Conservation (phyloP, 2,797 vertebrate species). For the Notolepis coatsorum region DNA sequence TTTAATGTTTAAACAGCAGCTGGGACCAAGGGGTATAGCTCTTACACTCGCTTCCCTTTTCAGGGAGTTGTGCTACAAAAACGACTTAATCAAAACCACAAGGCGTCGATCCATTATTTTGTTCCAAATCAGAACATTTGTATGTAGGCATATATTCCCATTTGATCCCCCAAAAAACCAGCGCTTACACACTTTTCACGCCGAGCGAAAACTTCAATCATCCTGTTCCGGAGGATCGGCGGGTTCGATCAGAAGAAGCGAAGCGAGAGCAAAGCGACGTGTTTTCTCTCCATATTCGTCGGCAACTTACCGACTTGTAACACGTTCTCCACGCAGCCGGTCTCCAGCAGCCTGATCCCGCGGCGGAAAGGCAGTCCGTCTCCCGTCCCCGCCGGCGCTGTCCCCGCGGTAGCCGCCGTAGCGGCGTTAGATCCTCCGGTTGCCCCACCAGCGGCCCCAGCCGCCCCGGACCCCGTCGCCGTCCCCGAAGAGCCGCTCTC, state of each 20-base stretch:
- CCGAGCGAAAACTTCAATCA: slow-evolving; percentile 71
- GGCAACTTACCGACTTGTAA: slow-evolving; percentile 98
- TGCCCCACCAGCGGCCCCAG: slow-evolving; percentile 14
- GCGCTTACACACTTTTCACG: slow-evolving; percentile 64
- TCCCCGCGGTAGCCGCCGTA: slow-evolving; percentile 68
- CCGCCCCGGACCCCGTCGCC: slow-evolving; percentile 49
- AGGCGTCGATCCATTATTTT: no score
- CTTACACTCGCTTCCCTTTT: slow-evolving; percentile 19
- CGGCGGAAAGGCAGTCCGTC: slow-evolving; percentile 94
- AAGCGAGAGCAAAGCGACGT: no score
- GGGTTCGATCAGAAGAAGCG: no score
- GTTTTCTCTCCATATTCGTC: no score
- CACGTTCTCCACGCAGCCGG: slow-evolving; percentile 96
- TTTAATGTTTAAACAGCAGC: slow-evolving; percentile 84
- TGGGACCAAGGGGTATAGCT: no score
- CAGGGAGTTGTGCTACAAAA: no score
- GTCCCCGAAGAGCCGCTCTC: slow-evolving; percentile 69
- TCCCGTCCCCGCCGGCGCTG: slow-evolving; percentile 75
- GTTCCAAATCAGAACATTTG: not conserved
- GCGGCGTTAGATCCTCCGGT: slow-evolving; percentile 74
- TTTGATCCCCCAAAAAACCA: not conserved
- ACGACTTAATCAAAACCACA: no score
- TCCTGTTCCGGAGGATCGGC: no score
- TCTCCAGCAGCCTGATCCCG: slow-evolving; percentile 95
- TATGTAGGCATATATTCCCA: not conserved